Base-by-base conservation (phyloP, 2,113 vertebrate species). In the Pelecanoides urinatrix region DNA sequence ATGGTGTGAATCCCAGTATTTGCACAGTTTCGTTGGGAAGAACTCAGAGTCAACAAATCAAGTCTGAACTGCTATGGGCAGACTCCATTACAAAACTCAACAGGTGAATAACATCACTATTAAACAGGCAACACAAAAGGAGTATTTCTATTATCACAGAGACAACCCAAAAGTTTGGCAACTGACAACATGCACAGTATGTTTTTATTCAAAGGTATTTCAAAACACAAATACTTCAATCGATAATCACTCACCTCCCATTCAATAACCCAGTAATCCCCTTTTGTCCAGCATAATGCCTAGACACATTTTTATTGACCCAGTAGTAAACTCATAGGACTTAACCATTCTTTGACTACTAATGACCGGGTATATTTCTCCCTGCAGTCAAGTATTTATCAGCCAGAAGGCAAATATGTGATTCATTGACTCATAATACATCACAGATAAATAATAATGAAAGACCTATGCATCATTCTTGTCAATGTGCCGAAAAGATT, bases 371-470 rank as follows among this genome's bases (percentile, higher is more conserved):
- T 23, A 18, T 85, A 84, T 78, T 96, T 92, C 82, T 92, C 79
- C 92, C 75, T 71, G 90, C 56, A 89, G 94, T 45, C 92, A 93
- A 88, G 77, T 70, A 74, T 92, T 96, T 94, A 67, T 86, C 93
- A 91, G 95, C 92, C 92, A 97, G 94, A 88, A 94, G 44, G 44
- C 72, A 96, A 96, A 97, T 77, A 82, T 53, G 61, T 71, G 91
- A 97, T 96, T 97, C 91, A 96, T 89, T 80, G 95, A 88, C 94
- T 89, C 76, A 86, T 87, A 88, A 93, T 92, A 72, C 88, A 85
- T 94, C 85, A 92, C 77, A 93, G 79, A 95, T 96, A 94, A 95
- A 92, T 96, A 97, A 95, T 93, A 94, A 95, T 68, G 86, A 94
- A 91, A 95, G 77, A 67, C 58, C 81, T 49, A 95, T 96, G 50